phyloP scores from a whole-genome alignment of 2,888 invertebrate genomes.

The Andrena fulva region DNA sequence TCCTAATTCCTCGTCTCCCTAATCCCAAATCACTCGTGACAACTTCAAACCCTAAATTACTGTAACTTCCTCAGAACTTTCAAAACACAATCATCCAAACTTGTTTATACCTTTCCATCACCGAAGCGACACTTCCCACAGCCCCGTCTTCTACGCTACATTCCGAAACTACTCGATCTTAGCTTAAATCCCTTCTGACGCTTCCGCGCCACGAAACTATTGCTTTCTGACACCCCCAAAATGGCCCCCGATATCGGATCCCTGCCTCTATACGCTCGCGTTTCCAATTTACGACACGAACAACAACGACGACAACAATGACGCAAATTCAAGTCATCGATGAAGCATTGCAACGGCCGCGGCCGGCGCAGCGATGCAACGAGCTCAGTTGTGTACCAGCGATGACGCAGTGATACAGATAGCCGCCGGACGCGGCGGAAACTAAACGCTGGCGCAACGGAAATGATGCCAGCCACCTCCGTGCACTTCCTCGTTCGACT shows the following conservation, averaged over 20 bases:
- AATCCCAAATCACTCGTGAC: too few relatives aligned
- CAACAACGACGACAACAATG: slow-evolving; percentile 22
- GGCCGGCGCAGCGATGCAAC: slow-evolving; percentile 15
- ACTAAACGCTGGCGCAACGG: slow-evolving; percentile 81
- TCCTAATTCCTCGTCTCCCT: too few relatives aligned
- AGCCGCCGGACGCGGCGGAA: slow-evolving; percentile 79
- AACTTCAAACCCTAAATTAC: too few relatives aligned
- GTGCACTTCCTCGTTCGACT: slow-evolving; percentile 75
- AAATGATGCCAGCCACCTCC: slow-evolving; percentile 80
- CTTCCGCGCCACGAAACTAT: not conserved
- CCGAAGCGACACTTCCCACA: too few relatives aligned
- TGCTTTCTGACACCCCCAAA: not conserved
- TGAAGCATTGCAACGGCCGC: slow-evolving; percentile 24
- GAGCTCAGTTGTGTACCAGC: slow-evolving; percentile 42
- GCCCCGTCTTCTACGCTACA: too few relatives aligned
- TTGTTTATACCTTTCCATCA: too few relatives aligned
- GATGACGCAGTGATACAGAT: slow-evolving; percentile 79
- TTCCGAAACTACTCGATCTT: too few relatives aligned
- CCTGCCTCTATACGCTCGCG: not conserved
- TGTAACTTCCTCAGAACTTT: too few relatives aligned
- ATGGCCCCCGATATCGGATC: not conserved
- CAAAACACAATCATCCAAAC: too few relatives aligned
- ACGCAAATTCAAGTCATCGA: slow-evolving; percentile 37
- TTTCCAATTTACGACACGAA: slow-evolving; percentile 16
- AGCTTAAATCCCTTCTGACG: too few relatives aligned